A percentile compares a stretch with the other conserved stretches of the same genome.
Conservation (phyloP, 2,797 vertebrate species). For the Xenentodon cancila region DNA sequence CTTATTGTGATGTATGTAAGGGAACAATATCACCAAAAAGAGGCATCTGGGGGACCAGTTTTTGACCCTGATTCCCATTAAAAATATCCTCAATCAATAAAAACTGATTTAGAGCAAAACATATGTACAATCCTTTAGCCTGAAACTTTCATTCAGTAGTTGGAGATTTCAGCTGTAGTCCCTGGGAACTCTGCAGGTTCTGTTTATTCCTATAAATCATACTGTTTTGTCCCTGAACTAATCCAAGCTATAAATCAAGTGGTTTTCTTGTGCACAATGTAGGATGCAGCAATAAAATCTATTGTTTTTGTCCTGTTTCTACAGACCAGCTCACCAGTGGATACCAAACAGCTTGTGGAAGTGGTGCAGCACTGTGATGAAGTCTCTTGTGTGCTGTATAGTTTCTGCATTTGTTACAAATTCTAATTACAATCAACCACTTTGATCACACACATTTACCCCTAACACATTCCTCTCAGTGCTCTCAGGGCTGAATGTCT, state of each 20-base stretch:
- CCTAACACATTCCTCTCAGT: constrained; percentile 11
- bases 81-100: no score
- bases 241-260: constrained; percentile 15
- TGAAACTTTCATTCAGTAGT: no score
- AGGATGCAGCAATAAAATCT: constrained; percentile 9
- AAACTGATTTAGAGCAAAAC: neutral
- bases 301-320: constrained; percentile 13
- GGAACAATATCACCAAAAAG: no score
- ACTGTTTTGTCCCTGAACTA: constrained; percentile 20
- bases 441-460: neutral
- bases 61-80: no score
- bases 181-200: neutral
- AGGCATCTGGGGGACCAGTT: no score
- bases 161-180: no score
- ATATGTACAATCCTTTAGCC: no score
- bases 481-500: constrained; percentile 2
- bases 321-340: constrained; percentile 36
- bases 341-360: constrained; percentile 17
- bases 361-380: neutral
- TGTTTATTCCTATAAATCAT: constrained; percentile 7
- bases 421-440: constrained; percentile 7
- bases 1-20: no score
- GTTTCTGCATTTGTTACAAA: constrained; percentile 21
- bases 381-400: constrained; percentile 3
- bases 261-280: neutral